phyloP scores from a whole-genome alignment of 2,888 invertebrate genomes.

The Lithophane ornitopus region DNA sequence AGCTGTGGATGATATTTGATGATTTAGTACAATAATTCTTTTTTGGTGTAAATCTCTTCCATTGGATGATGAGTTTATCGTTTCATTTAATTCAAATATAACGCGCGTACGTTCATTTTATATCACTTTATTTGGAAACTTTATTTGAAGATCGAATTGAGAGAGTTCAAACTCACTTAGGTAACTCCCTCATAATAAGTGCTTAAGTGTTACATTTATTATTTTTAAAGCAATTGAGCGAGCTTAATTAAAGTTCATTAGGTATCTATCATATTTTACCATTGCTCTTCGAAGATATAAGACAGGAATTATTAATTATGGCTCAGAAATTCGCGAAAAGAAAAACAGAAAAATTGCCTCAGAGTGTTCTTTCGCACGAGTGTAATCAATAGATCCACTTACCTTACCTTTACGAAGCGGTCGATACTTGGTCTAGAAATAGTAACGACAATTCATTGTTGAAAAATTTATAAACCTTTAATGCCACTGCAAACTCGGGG shows the following conservation, averaged over 20 bases:
- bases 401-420: neutral
- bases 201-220: slow-evolving; percentile 6
- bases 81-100: neutral
- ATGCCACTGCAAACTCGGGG: neutral
- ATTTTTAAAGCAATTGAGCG: neutral
- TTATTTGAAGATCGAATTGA: neutral
- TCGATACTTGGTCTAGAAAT: slow-evolving; percentile 33
- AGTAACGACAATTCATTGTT: slow-evolving; percentile 1
- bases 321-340: neutral
- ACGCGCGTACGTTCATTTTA: neutral
- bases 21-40: slow-evolving; percentile 2
- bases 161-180: neutral
- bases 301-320: neutral
- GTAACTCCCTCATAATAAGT: neutral
- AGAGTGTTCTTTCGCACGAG: neutral
- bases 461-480: slow-evolving; percentile 29
- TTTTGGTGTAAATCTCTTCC: neutral
- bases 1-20: slow-evolving; percentile 48
- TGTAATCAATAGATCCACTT: slow-evolving; percentile 26
- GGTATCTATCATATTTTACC: neutral
- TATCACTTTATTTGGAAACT: neutral
- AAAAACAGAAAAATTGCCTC: neutral
- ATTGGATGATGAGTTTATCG: neutral
- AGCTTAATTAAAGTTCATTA: neutral
- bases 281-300: neutral